Evolutionary conservation across 2,797 vertebrate genomes (phyloP).

Genomic region (Pitangus sulphuratus): DNA sequence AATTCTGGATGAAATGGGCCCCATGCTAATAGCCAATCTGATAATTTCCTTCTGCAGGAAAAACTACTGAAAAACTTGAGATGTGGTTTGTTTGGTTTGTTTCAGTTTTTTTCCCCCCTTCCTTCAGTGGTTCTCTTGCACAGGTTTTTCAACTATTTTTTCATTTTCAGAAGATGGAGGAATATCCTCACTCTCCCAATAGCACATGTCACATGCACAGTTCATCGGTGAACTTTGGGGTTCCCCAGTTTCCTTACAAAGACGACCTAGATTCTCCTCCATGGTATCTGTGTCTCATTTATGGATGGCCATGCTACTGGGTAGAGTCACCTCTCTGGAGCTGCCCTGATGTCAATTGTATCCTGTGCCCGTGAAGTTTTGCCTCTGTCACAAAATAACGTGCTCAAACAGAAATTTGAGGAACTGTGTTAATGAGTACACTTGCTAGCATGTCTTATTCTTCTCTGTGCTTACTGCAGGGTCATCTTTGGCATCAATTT

Average conservation of each 20-base stretch:
- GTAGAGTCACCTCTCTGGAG: not conserved
- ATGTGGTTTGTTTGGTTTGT: rapidly evolving
- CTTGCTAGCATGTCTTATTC: not conserved
- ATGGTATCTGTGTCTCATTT: not conserved
- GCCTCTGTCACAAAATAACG: not conserved
- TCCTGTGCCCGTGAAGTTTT: not conserved
- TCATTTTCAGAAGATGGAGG: not conserved
- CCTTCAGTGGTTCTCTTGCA: not conserved
- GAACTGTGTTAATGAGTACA: not conserved
- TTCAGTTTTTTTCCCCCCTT: rapidly evolving
- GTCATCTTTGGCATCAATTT: not conserved
- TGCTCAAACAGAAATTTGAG: not conserved
- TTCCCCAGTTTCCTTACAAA: not conserved
- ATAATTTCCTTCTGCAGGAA: not conserved
- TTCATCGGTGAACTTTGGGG: rapidly evolving
- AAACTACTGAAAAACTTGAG: not conserved
- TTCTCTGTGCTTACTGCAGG: not conserved
- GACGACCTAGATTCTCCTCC: not conserved
- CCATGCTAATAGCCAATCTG: not conserved
- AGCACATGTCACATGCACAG: rapidly evolving
- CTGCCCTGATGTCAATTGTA: not conserved
- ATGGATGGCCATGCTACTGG: not conserved
- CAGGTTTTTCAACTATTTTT: not conserved
- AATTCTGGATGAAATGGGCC: not conserved
- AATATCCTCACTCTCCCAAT: not conserved